Percentiles rank a stretch among this genome's conserved stretches.
These are phyloP conservation scores for Xylota segnis DNA, from an alignment of 2,888 invertebrate genomes.

Conservation along the genomic window DNA sequence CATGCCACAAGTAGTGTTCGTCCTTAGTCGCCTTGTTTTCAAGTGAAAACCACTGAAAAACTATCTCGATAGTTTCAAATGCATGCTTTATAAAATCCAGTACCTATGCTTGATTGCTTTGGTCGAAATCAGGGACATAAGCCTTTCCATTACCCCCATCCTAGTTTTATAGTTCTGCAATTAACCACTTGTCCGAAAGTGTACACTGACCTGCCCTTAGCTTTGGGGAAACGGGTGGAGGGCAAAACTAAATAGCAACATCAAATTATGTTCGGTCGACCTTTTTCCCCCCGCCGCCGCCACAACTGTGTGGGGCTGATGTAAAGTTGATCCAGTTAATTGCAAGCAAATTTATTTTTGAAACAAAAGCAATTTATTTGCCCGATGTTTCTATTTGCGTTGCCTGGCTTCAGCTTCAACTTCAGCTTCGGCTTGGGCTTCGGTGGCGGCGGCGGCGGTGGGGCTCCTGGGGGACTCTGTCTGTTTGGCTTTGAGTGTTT, in stretches of 20 bases:
- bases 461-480: not conserved
- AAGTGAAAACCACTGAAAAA: constrained; percentile 24
- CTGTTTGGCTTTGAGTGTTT: constrained; percentile 26
- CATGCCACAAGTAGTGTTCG: constrained; percentile 27
- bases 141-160: not conserved
- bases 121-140: not conserved
- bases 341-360: constrained; percentile 63
- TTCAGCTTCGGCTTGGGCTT: no score
- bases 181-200: not conserved
- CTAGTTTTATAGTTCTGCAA: not conserved
- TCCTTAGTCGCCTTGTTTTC: not conserved
- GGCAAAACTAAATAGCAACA: constrained; percentile 9
- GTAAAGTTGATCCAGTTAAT: constrained; percentile 59
- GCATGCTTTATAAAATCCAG: not conserved
- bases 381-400: constrained; percentile 43
- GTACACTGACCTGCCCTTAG: not conserved
- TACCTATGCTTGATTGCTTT: constrained; percentile 13
- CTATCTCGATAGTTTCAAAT: not conserved
- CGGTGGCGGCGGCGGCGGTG: no score
- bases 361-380: constrained; percentile 65
- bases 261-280: constrained; percentile 1
- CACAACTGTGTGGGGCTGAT: not conserved
- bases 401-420: constrained; percentile 5
- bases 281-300: not conserved
- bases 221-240: not conserved